Evolutionary conservation across 1,140 invertebrate species (phyloP).

Genomic region (Bombus haemorrhoidalis): DNA sequence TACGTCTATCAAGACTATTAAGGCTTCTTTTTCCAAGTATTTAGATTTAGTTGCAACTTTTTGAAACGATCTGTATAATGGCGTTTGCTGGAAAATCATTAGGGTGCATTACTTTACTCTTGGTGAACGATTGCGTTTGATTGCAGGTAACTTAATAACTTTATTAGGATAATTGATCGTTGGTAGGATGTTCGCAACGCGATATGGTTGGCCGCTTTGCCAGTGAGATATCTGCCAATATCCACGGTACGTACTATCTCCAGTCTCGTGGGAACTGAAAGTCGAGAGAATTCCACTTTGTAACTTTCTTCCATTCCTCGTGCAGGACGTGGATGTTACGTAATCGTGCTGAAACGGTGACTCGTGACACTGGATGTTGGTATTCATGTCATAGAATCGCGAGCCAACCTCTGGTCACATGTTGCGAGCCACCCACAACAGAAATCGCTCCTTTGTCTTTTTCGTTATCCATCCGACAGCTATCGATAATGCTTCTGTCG

Average conservation of each 20-base stretch:
- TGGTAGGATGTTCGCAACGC: not conserved
- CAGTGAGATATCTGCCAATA: not conserved
- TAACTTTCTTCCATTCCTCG: not conserved
- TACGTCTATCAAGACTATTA: not conserved
- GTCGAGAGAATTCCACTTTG: not conserved
- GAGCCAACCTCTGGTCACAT: slow-evolving; percentile 39
- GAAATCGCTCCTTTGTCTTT: not conserved
- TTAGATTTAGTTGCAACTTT: not conserved
- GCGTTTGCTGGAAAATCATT: not conserved
- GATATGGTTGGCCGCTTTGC: not conserved
- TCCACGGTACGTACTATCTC: not conserved
- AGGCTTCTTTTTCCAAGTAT: not conserved
- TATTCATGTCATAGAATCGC: slow-evolving; percentile 59
- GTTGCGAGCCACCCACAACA: slow-evolving; percentile 7
- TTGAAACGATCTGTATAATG: not conserved
- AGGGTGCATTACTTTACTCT: not conserved
- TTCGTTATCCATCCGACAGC: not conserved
- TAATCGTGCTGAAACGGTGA: slow-evolving; percentile 51
- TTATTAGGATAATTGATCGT: slow-evolving; percentile 30
- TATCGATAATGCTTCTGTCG: not conserved
- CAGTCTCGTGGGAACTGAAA: slow-evolving; percentile 30
- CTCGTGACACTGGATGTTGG: slow-evolving; percentile 30
- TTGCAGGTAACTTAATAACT: slow-evolving; percentile 30
- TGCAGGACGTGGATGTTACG: slow-evolving; percentile 31
- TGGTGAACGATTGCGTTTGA: slow-evolving; percentile 1